Base-by-base conservation (phyloP, 2,888 invertebrate genomes). In the Cordilura impudica region DNA sequence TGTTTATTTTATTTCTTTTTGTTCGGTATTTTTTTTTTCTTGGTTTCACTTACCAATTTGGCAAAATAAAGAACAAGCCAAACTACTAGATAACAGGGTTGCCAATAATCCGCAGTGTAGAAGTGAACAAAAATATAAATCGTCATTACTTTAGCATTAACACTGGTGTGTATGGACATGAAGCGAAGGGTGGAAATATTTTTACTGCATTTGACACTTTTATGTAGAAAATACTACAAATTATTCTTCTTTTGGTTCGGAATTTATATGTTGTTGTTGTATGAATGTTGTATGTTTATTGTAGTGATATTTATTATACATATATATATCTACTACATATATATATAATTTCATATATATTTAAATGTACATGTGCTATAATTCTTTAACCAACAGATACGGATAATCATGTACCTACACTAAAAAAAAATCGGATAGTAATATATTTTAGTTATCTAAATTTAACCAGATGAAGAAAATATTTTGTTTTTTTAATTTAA, bases 21-120 rank as follows among this genome's bases (percentile, higher is more conserved):
- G 31, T 47, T 45, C 23, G n/a, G n/a, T 35, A 43, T 47, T 4
- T 10, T 0, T 7, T 45, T 2, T 39, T 26, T 31, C 8, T 10
- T 51, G 21, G 47, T 47, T 61, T 47, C 61, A 69, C 54, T 69
- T 61, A 47, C 53, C 69, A 69, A 75, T 69, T 69, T 69, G 63
- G 63, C 65, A 72, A 78, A n/a, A 78, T 73, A 73, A 73, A 65
- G n/a, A n/a, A 43, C 51, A 73, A 73, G 56, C 67, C 49, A 63
- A 39, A 65, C 51, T 67, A 31, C 21, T 31, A 58, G 31, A 65
- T 39, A 56, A 69, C 53, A 73, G 45, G 35, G 45, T 53, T 78
- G 58, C 53, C 53, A 73, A 53, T 73, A 53, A 60, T 67, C 54
- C 12, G 54, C 26, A 58, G 51, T 63, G 47, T 45, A 69, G 12